Evolutionary conservation across 92 coral and sea anemone genomes (phyloP).

Genomic region (Parazoanthus atlanticus): DNA sequence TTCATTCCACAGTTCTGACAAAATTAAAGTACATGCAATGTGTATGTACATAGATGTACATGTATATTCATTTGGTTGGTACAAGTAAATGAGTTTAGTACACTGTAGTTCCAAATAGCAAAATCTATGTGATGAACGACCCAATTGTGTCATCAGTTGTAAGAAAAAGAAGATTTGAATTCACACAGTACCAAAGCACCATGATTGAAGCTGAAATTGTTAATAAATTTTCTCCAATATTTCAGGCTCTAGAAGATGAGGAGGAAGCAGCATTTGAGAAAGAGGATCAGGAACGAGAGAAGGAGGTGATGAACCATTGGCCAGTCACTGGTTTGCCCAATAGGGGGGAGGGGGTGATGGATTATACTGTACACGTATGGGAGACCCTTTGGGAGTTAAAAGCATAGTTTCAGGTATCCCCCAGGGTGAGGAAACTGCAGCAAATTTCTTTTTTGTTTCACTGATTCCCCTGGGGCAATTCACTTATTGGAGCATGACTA

Average conservation of each 20-base stretch:
- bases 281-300: constrained; percentile 93
- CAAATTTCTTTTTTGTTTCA: too few relatives aligned
- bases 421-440: background rate
- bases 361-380: background rate
- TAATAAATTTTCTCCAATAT: background rate
- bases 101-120: too few relatives aligned
- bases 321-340: background rate
- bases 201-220: background rate
- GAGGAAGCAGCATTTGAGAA: constrained; percentile 90
- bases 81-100: too few relatives aligned
- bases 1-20: too few relatives aligned
- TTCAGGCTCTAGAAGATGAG: constrained; percentile 88
- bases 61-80: too few relatives aligned
- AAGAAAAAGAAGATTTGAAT: too few relatives aligned
- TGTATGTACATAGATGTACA: too few relatives aligned
- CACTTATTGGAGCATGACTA: too few relatives aligned
- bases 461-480: too few relatives aligned
- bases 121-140: too few relatives aligned
- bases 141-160: too few relatives aligned
- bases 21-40: too few relatives aligned
- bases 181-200: background rate
- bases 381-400: background rate
- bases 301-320: constrained; percentile 59
- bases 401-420: background rate
- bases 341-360: background rate